Conservation (phyloP, 2,888 invertebrate genomes). For the Spicauda simplicius region DNA sequence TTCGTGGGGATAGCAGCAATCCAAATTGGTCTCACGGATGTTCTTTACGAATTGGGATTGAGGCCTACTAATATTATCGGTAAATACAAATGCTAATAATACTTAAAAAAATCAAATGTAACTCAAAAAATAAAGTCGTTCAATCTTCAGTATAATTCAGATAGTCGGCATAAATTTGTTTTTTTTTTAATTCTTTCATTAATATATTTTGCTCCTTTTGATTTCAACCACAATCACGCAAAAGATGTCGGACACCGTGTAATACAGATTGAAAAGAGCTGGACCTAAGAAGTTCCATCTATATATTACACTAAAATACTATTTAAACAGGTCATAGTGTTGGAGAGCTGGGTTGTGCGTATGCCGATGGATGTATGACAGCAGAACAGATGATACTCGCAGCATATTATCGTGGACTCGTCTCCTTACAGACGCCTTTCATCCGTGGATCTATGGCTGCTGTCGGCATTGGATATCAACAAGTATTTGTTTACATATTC, state of each 20-base stretch:
- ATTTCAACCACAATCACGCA: too few species aligned
- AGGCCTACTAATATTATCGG: conserved; percentile 91
- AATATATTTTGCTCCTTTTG: too few species aligned
- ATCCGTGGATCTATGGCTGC: conserved; percentile 94
- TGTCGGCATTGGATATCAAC: conserved; percentile 87
- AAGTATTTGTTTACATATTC: conserved; percentile 57
- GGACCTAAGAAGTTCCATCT: too few species aligned
- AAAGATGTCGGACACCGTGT: too few species aligned
- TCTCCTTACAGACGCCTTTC: conserved; percentile 88
- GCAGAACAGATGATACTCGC: conserved; percentile 92
- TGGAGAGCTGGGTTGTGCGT: conserved; percentile 97
- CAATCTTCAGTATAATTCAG: too few species aligned
- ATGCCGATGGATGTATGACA: conserved; percentile 95
- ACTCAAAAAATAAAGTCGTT: too few species aligned
- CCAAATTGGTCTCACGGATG: conserved; percentile 84
- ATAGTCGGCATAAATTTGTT: too few species aligned
- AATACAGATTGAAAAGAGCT: too few species aligned
- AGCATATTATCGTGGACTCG: conserved; percentile 92
- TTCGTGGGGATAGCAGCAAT: conserved; percentile 91
- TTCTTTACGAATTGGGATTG: conserved; percentile 81
- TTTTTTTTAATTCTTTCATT: too few species aligned
- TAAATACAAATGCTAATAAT: conserved; percentile 47
- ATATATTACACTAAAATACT: too few species aligned
- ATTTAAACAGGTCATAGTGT: conserved; percentile 91
- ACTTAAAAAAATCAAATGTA: too few species aligned